Evolutionary conservation across 2,113 vertebrate species (phyloP).

Genomic region (Syngnathus scovelli): DNA sequence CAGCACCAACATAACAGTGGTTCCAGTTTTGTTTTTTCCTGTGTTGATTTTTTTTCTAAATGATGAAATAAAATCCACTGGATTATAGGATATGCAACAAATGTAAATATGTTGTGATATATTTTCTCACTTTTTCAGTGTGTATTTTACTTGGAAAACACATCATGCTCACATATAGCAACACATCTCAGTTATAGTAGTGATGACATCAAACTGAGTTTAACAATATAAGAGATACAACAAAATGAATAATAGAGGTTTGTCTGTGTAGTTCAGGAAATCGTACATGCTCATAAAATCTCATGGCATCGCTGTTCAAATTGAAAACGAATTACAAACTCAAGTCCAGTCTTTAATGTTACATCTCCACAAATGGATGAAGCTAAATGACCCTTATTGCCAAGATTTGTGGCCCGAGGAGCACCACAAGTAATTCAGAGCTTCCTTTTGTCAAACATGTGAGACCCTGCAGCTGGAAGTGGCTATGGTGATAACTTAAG

Average conservation of each 20-base stretch:
- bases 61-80: background rate
- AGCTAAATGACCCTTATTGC: constrained; percentile 51
- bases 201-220: constrained; percentile 53
- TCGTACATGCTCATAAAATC: constrained; percentile 57
- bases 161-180: constrained; percentile 43
- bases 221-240: constrained; percentile 56
- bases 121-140: constrained; percentile 18
- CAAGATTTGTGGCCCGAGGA: constrained; percentile 38
- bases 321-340: constrained; percentile 42
- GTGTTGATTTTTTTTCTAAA: constrained; percentile 6
- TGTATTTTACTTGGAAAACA: constrained; percentile 14
- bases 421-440: constrained; percentile 40
- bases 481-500: constrained; percentile 17
- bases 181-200: constrained; percentile 35
- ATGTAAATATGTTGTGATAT: constrained; percentile 25
- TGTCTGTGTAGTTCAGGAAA: constrained; percentile 50
- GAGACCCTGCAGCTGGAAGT: constrained; percentile 36
- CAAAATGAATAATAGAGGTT: constrained; percentile 53
- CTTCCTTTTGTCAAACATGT: constrained; percentile 27
- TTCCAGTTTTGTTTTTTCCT: constrained; percentile 41
- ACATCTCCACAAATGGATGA: constrained; percentile 40
- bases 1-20: constrained; percentile 53
- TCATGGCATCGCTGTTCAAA: constrained; percentile 42
- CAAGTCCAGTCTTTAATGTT: constrained; percentile 36
- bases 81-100: constrained; percentile 19